These are phyloP conservation scores for Chitala chitala DNA, from an alignment of 2,113 vertebrate species.

Conservation along the genomic window DNA sequence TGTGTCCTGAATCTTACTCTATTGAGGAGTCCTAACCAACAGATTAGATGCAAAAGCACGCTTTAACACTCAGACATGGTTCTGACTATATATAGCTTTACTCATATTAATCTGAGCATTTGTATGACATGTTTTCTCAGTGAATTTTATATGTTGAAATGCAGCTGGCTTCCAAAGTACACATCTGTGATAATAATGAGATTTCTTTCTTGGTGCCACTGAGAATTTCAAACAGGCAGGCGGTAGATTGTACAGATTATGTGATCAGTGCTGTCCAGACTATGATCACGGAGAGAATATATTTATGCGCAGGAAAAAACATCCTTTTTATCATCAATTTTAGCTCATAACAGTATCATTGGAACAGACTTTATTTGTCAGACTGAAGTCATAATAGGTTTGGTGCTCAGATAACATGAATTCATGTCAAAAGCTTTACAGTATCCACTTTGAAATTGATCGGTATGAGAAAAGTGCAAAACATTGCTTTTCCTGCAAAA, in stretches of 20 bases:
- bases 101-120: constrained; percentile 38
- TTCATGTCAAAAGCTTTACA: neutral
- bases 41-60: constrained; percentile 64
- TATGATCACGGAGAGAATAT: neutral
- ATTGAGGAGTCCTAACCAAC: constrained; percentile 51
- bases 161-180: neutral
- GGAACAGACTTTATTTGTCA: constrained; percentile 8
- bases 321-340: neutral
- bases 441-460: constrained; percentile 1
- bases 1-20: constrained; percentile 50
- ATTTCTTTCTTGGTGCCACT: neutral
- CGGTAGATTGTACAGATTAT: neutral
- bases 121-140: neutral
- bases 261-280: neutral
- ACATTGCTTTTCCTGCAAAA: constrained; percentile 8
- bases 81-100: constrained; percentile 45
- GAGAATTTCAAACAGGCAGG: neutral
- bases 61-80: constrained; percentile 48
- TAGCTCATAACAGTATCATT: neutral
- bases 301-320: neutral
- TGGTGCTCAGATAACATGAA: constrained; percentile 8
- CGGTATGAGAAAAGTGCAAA: constrained; percentile 2
- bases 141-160: neutral
- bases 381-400: neutral
- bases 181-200: neutral